These are phyloP conservation scores for Falco berigora DNA, from an alignment of 2,797 vertebrate genomes.

Conservation along the genomic window DNA sequence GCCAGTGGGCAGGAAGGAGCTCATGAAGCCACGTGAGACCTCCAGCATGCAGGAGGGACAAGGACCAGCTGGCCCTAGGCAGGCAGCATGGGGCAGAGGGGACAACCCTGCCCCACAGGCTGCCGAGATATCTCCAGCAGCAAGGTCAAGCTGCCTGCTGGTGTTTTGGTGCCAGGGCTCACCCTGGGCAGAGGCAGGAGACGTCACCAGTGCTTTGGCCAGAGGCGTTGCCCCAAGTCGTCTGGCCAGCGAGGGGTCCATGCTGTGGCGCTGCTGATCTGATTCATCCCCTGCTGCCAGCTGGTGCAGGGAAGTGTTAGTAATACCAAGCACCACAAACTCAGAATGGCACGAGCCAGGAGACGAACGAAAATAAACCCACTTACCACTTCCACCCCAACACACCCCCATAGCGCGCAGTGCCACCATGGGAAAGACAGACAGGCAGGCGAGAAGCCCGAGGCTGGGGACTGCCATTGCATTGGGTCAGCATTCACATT, in stretches of 20 bases:
- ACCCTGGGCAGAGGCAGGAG: neutral
- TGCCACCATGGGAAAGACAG: neutral
- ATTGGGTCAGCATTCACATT: accelerated
- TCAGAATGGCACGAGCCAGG: constrained; percentile 9
- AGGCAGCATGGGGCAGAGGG: neutral
- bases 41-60: neutral
- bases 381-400: constrained; percentile 42
- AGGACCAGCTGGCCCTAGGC: accelerated
- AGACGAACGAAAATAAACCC: constrained; percentile 45
- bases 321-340: neutral
- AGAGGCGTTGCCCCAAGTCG: neutral
- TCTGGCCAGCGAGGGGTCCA: neutral
- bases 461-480: neutral
- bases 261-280: neutral
- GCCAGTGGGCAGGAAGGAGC: neutral
- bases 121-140: neutral
- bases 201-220: neutral
- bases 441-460: neutral
- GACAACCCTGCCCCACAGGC: neutral
- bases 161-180: neutral
- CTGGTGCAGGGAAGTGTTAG: constrained; percentile 22
- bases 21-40: neutral
- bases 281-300: constrained; percentile 45
- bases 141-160: neutral
- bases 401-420: neutral